Conservation (phyloP, 1,140 invertebrate species). For the Lordiphosa collinella region DNA sequence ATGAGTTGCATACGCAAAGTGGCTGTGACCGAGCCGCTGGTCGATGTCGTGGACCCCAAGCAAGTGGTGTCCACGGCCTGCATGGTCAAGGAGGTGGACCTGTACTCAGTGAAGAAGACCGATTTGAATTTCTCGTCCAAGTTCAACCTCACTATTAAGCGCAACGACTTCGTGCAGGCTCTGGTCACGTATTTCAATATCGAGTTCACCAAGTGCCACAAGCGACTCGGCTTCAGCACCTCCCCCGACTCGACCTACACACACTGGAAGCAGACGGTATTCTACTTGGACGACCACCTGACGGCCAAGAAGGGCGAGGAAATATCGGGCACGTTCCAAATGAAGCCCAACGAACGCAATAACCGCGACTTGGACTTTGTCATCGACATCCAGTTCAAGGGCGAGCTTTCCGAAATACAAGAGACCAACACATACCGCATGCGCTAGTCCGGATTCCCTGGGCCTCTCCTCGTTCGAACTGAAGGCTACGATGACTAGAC, state of each 20-base stretch:
- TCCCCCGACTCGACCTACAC: conserved; percentile 98
- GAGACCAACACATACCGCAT: conserved; percentile 97
- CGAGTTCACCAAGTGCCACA: conserved; percentile 99
- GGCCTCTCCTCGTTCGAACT: conserved; percentile 3
- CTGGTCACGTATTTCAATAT: conserved; percentile 99
- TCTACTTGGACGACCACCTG: conserved; percentile 98
- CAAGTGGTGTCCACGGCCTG: conserved; percentile 96
- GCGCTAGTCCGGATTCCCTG: conserved; percentile 84
- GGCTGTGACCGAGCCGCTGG: conserved; percentile 98
- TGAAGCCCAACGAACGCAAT: conserved; percentile 97
- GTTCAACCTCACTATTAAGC: conserved; percentile 90
- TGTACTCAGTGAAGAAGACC: conserved; percentile 97
- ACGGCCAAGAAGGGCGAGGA: conserved; percentile 97
- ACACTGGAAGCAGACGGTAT: conserved; percentile 99
- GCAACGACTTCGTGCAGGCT: conserved; percentile 99
- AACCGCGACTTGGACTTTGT: conserved; percentile 98
- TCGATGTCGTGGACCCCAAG: conserved; percentile 99
- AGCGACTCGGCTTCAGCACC: conserved; percentile 98
- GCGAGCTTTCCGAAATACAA: conserved; percentile 93
- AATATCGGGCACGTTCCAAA: conserved; percentile 93
- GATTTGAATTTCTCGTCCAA: conserved; percentile 96
- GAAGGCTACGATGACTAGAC: conserved; percentile 58
- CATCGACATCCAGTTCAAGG: conserved; percentile 96
- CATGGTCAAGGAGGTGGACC: conserved; percentile 96
- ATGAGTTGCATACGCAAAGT: conserved; percentile 99